Conservation (phyloP, 2,797 vertebrate species). For the Argentina silus region DNA sequence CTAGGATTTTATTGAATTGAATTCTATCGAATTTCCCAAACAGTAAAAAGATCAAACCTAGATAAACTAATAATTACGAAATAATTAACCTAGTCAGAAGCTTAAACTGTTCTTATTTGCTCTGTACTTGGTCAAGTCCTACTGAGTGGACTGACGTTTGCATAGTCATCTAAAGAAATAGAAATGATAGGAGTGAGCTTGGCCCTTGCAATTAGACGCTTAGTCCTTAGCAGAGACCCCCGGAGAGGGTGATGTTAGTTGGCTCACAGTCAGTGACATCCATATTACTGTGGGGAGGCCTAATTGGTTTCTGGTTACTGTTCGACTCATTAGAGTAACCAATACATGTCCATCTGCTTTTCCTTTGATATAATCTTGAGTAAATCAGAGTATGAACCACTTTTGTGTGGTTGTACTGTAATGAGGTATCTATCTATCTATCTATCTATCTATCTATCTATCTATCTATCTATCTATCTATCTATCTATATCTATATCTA, state of each 20-base stretch:
- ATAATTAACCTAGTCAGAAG: background rate
- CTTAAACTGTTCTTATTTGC: background rate
- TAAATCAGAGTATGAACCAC: conserved; percentile 45
- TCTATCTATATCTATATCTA: background rate
- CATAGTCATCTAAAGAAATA: conserved; percentile 61
- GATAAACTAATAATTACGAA: background rate
- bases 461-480: background rate
- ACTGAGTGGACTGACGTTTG: conserved; percentile 49
- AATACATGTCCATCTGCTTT: conserved; percentile 44
- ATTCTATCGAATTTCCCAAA: background rate
- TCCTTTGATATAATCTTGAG: conserved; percentile 46
- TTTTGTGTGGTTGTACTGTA: conserved; percentile 4
- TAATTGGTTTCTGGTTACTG: conserved; percentile 70
- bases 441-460: background rate
- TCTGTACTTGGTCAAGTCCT: conserved; percentile 51
- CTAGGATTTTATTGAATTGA: background rate
- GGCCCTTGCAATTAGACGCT: conserved; percentile 66
- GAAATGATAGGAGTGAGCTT: conserved; percentile 49
- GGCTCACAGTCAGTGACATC: conserved; percentile 37
- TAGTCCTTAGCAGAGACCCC: conserved; percentile 67
- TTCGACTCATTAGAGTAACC: conserved; percentile 54
- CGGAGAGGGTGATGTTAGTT: conserved; percentile 46
- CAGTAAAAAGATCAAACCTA: background rate
- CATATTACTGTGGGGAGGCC: conserved; percentile 49
- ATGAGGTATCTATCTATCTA: background rate